phyloP scores from a whole-genome alignment of 1,140 invertebrate species.

The Diprion similis region DNA sequence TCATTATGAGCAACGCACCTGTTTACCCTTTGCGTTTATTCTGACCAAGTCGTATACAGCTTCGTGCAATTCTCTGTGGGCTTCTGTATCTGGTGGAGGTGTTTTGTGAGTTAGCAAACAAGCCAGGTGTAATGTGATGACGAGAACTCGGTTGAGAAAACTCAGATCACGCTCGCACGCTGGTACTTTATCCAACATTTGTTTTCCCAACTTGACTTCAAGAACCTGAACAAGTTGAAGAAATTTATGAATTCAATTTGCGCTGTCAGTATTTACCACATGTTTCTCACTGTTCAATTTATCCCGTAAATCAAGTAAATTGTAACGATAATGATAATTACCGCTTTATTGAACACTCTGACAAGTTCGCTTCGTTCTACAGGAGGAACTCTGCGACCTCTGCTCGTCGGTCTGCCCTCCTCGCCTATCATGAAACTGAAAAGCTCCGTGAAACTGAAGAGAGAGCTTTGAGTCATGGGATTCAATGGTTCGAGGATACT shows the following conservation, averaged over 20 bases:
- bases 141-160: conserved; percentile 81
- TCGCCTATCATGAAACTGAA: conserved; percentile 94
- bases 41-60: conserved; percentile 79
- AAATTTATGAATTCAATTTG: neutral
- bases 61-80: conserved; percentile 66
- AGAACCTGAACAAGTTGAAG: conserved; percentile 52
- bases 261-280: neutral
- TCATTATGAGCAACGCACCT: conserved; percentile 30
- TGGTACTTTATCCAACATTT: conserved; percentile 63
- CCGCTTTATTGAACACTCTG: conserved; percentile 79
- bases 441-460: conserved; percentile 93
- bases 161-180: conserved; percentile 74
- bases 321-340: conserved; percentile 47
- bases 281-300: conserved; percentile 1
- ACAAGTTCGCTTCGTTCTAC: conserved; percentile 83
- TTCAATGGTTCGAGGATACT: conserved; percentile 91
- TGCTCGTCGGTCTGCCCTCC: conserved; percentile 70
- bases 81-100: conserved; percentile 60
- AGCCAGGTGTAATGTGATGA: conserved; percentile 85
- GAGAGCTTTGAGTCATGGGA: conserved; percentile 91
- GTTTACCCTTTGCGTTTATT: conserved; percentile 69
- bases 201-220: conserved; percentile 54
- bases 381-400: conserved; percentile 78
- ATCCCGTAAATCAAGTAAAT: conserved; percentile 5
- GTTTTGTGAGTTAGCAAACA: conserved; percentile 74